phyloP scores from a whole-genome alignment of 2,888 invertebrate species.

The Hermodice carunculata region DNA sequence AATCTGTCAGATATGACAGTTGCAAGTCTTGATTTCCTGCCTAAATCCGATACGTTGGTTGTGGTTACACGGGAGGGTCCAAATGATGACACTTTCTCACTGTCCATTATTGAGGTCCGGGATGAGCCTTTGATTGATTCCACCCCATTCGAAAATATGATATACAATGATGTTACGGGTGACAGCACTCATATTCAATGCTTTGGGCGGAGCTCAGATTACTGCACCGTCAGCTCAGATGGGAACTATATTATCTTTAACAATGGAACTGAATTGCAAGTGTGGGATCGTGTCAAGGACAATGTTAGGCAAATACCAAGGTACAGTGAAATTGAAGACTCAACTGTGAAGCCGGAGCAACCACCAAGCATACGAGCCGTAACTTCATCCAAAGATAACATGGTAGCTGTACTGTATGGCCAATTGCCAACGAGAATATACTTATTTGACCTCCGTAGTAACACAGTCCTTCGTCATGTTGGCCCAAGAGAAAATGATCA shows the following conservation, averaged over 20 bases:
- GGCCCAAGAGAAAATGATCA: background rate
- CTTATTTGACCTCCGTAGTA: slow-evolving; percentile 30
- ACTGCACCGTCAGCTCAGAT: slow-evolving; percentile 24
- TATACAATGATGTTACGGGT: background rate
- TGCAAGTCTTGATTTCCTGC: slow-evolving; percentile 23
- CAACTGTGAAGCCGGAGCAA: slow-evolving; percentile 6
- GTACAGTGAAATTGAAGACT: background rate
- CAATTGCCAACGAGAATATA: slow-evolving; percentile 24
- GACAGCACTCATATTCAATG: background rate
- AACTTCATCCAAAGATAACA: slow-evolving; percentile 29
- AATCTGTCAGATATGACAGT: slow-evolving; percentile 15
- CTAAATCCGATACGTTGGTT: slow-evolving; percentile 25
- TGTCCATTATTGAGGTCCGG: slow-evolving; percentile 6
- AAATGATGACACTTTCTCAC: background rate
- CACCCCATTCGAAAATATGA: slow-evolving; percentile 16
- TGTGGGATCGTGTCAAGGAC: slow-evolving; percentile 22
- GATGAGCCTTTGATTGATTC: background rate
- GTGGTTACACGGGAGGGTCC: slow-evolving; percentile 1
- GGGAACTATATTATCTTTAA: slow-evolving; percentile 29
- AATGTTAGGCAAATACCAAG: slow-evolving; percentile 14
- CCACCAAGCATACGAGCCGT: slow-evolving; percentile 8
- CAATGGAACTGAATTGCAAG: slow-evolving; percentile 20
- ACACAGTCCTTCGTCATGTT: slow-evolving; percentile 6
- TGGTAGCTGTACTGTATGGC: slow-evolving; percentile 29
- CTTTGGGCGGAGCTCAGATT: slow-evolving; percentile 11